Conservation (phyloP, 2,797 vertebrate genomes). For the Myotis myotis region DNA sequence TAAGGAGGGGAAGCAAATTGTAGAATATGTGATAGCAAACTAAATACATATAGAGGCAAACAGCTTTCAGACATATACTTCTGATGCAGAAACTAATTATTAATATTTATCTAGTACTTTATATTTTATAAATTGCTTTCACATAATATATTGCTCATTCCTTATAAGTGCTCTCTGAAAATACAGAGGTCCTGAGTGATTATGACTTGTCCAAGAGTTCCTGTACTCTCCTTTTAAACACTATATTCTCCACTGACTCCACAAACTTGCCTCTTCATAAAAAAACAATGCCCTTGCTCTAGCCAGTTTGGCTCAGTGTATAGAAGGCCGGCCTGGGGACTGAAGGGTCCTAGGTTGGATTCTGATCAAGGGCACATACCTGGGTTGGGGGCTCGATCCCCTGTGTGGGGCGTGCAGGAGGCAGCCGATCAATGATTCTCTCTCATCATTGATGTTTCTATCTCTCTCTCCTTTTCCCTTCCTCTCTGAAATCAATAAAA, state of each 20-base stretch:
- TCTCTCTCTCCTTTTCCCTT: too few species aligned
- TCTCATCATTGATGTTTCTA: too few species aligned
- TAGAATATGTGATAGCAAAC: slow-evolving; percentile 35
- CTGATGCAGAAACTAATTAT: slow-evolving; percentile 33
- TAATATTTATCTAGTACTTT: slow-evolving; percentile 27
- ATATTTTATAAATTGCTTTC: slow-evolving; percentile 47
- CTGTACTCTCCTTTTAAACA: slow-evolving; percentile 41
- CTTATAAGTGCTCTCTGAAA: not conserved
- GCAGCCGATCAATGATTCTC: too few species aligned
- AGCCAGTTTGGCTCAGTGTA: too few species aligned
- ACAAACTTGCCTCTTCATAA: slow-evolving; percentile 30
- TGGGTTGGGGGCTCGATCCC: too few species aligned
- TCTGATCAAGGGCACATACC: too few species aligned
- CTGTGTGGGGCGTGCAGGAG: too few species aligned
- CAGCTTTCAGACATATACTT: not conserved
- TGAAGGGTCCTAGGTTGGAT: too few species aligned
- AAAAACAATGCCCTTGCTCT: not conserved
- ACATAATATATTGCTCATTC: not conserved
- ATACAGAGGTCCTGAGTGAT: slow-evolving; percentile 42
- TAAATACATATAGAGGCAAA: not conserved
- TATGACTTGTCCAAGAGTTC: not conserved
- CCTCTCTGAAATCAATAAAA: too few species aligned
- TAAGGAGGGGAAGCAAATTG: not conserved
- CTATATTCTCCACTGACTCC: slow-evolving; percentile 4
- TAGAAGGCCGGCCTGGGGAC: too few species aligned